Evolutionary conservation across 2,888 invertebrate genomes (phyloP).

Genomic region (Desoria tigrina): DNA sequence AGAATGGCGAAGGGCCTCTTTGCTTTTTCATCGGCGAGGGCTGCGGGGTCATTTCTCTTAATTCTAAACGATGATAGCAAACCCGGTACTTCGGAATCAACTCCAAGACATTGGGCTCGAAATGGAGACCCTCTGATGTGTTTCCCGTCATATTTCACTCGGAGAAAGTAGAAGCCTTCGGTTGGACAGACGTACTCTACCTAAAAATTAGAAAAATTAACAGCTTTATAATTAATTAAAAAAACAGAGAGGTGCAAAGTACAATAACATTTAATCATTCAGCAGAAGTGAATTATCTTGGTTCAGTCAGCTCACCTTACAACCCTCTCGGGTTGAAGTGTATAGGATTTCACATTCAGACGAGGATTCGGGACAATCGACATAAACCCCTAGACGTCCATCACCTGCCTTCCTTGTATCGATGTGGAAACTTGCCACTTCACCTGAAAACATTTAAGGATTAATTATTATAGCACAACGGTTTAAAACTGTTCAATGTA

Average conservation of each 20-base stretch:
- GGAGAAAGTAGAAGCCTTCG: constrained; percentile 18
- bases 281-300: too few species aligned
- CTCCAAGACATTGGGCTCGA: not conserved
- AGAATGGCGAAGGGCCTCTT: too few species aligned
- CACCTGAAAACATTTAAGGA: constrained; percentile 9
- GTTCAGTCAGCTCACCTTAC: not conserved
- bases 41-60: not conserved
- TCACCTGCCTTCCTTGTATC: constrained; percentile 14
- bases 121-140: constrained; percentile 33
- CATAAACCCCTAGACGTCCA: constrained; percentile 14
- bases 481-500: too few species aligned
- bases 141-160: constrained; percentile 22
- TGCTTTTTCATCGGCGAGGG: too few species aligned
- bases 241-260: too few species aligned
- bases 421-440: constrained; percentile 14
- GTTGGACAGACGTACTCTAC: constrained; percentile 19
- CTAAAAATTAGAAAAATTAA: constrained; percentile 5
- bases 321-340: not conserved
- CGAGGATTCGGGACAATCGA: constrained; percentile 20
- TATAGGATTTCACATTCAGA: constrained; percentile 6
- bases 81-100: not conserved
- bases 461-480: not conserved
- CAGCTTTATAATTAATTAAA: not conserved
- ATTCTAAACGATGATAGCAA: not conserved
- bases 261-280: too few species aligned